These are phyloP conservation scores for Zaprionus camerounensis DNA, from an alignment of 1,140 invertebrate species.

Conservation along the genomic window DNA sequence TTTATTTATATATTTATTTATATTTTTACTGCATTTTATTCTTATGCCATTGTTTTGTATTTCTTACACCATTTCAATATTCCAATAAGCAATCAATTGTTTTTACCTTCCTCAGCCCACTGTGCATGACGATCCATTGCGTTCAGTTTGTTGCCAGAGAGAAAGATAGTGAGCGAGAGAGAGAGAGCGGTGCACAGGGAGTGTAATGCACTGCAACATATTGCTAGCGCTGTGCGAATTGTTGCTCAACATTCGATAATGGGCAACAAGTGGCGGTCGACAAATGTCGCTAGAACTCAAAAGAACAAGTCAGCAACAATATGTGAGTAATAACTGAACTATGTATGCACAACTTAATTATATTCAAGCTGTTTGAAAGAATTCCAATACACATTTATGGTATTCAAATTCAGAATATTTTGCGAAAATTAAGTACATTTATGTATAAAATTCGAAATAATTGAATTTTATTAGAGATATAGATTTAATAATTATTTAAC, in stretches of 20 bases:
- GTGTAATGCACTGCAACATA: conserved; percentile 18
- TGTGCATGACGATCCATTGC: conserved; percentile 33
- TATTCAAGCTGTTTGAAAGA: not conserved
- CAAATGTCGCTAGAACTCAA: conserved; percentile 22
- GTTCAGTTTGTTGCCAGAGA: conserved; percentile 24
- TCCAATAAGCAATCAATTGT: conserved; percentile 41
- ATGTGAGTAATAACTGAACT: not conserved
- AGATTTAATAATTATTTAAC: too few species aligned
- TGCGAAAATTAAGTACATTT: too few species aligned
- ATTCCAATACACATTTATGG: too few species aligned
- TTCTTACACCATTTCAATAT: not conserved
- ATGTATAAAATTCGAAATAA: too few species aligned
- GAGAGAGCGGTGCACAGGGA: too few species aligned
- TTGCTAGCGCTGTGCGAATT: conserved; percentile 35
- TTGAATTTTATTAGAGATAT: too few species aligned
- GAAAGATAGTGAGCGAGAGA: conserved; percentile 7
- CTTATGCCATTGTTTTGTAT: not conserved
- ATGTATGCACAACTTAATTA: not conserved
- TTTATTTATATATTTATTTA: too few species aligned
- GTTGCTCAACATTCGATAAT: conserved; percentile 47
- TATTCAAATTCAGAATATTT: too few species aligned
- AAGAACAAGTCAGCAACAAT: not conserved
- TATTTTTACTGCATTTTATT: not conserved
- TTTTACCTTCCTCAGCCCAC: conserved; percentile 15
- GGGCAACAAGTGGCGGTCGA: conserved; percentile 62